Conservation (phyloP, 2,113 vertebrate genomes). For the Vombatus ursinus region DNA sequence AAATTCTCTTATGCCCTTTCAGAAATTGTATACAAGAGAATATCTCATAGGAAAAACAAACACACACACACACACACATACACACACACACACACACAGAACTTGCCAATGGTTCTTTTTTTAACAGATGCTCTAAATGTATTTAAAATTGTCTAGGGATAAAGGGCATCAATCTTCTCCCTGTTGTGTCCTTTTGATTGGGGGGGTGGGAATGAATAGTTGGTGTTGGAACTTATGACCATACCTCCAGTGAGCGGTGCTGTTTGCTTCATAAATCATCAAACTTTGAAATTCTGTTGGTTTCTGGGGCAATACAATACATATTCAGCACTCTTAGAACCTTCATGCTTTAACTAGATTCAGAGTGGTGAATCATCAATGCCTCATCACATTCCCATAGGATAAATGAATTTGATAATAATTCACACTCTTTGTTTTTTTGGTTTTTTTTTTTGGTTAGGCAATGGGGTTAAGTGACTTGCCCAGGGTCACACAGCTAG, state of each 20-base stretch:
- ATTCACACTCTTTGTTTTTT: no score
- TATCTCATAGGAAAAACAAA: background rate
- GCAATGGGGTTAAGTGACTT: no score
- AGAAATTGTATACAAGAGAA: background rate
- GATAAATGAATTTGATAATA: background rate
- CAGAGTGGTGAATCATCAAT: background rate
- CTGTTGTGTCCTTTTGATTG: background rate
- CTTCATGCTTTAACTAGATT: background rate
- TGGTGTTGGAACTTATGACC: background rate
- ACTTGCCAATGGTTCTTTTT: background rate
- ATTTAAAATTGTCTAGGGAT: background rate
- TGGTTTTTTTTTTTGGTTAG: no score
- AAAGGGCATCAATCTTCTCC: background rate
- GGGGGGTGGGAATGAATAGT: background rate
- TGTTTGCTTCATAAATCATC: background rate
- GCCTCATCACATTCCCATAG: background rate
- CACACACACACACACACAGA: background rate
- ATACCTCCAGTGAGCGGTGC: background rate
- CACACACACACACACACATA: background rate
- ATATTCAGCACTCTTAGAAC: background rate
- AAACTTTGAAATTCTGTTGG: background rate
- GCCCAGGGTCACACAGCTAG: no score
- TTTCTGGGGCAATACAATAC: background rate
- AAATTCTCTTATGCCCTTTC: background rate
- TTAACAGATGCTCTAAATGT: background rate